Base-by-base conservation (phyloP, 2,113 vertebrate species). In the Zootoca vivipara region DNA sequence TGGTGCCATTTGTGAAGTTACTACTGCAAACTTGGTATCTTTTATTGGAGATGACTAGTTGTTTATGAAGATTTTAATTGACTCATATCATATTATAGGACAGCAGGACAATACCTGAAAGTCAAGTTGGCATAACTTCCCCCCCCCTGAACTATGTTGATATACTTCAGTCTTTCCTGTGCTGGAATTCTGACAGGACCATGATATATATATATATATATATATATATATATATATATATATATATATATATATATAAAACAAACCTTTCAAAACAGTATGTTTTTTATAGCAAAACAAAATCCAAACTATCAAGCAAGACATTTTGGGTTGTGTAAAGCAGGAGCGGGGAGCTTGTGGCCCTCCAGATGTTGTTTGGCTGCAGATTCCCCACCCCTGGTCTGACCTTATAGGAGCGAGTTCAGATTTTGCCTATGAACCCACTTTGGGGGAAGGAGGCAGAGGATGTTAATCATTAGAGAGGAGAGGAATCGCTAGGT, bases 1-100 rank as follows among this genome's bases (percentile, higher is more conserved):
- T 42, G 38, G 20, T 82, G n/a, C 72, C 70, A 82, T 87, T 87
- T 75, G 70, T 65, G 35, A 6, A 40, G 7, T 42, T 87, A 30
- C 30, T 33, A 18, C 52, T 75, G 35, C 62, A 56, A 75, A 28
- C 42, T 64, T 16, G 3, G 10, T 65, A 87, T 35, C 15, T 70
- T 87, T 82, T 82, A 30, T 73, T 42, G 69, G 46, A 85, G 33
- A 38, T 75, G 7, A 24, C 24, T 64, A 62, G 52, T 22, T 40
- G 2, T 75, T 64, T 62, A 75, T 38, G 58, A 26, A 46, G 15
- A 46, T 78, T 77, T 78, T 85, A 78, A 78, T 62, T n/a, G 73
- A 38, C 24, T 74, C 38, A 15, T 28, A 46, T 74, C 28, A 24
- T 38, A 33, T 24, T 64, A 67, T n/a, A 65, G 73, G 38, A 16